Evolutionary conservation across 2,797 vertebrate genomes (phyloP).

Genomic region (Eleutherodactylus coqui): DNA sequence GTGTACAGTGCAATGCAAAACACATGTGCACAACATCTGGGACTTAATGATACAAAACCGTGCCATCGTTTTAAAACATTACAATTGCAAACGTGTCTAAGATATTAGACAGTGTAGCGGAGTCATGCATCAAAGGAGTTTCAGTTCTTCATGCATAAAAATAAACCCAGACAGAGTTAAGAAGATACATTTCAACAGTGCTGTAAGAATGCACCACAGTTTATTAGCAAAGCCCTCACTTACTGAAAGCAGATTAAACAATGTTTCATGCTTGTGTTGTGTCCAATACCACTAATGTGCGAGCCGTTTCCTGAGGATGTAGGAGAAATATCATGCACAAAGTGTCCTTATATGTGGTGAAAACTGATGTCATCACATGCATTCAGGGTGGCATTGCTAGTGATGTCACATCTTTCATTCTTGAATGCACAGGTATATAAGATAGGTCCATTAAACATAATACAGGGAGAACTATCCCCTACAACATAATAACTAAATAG

Average conservation of each 20-base stretch:
- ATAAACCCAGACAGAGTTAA: conserved; percentile 23
- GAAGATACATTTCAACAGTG: conserved; percentile 13
- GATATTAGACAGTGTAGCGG: conserved; percentile 43
- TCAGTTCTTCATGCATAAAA: conserved; percentile 26
- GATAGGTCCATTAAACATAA: background rate
- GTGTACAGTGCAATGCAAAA: conserved; percentile 17
- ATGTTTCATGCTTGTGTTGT: conserved; percentile 17
- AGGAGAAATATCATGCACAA: background rate
- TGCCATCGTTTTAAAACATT: conserved; percentile 47
- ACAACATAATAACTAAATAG: background rate
- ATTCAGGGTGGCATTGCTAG: background rate
- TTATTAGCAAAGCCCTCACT: conserved; percentile 2
- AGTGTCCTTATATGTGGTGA: background rate
- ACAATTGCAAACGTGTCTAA: conserved; percentile 45
- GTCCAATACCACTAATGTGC: background rate
- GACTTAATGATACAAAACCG: conserved; percentile 37
- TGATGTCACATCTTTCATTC: background rate
- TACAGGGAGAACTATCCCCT: background rate
- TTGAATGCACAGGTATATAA: background rate
- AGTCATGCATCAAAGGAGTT: conserved; percentile 40
- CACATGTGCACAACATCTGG: conserved; percentile 49
- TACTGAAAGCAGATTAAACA: conserved; percentile 21
- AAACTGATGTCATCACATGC: background rate
- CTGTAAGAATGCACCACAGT: background rate
- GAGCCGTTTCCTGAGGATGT: background rate